These are phyloP conservation scores for Busseola fusca DNA, from an alignment of 2,888 invertebrate genomes.

Conservation along the genomic window DNA sequence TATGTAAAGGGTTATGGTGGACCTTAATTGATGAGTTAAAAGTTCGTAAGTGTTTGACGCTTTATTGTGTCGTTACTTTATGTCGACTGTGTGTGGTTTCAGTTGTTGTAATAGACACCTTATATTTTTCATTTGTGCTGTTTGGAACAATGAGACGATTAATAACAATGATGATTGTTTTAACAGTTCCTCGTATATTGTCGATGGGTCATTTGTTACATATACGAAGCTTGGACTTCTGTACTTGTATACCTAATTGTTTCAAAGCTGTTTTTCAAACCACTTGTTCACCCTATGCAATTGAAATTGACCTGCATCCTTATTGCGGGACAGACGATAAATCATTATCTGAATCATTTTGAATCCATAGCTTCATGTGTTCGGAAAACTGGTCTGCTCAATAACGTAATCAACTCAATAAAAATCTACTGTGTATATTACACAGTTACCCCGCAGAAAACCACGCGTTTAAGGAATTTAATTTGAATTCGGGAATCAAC, in stretches of 20 bases:
- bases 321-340: no score
- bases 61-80: constrained; percentile 21
- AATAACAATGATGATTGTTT: constrained; percentile 11
- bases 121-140: not conserved
- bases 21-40: constrained; percentile 49
- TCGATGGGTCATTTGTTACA: not conserved
- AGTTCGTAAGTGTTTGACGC: constrained; percentile 10
- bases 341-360: no score
- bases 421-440: no score
- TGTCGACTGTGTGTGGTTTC: constrained; percentile 26
- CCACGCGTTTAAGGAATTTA: not conserved
- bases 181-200: not conserved
- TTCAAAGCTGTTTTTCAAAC: not conserved
- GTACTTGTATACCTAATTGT: not conserved
- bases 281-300: no score
- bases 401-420: no score
- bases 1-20: constrained; percentile 49
- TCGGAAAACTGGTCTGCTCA: no score
- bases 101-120: not conserved
- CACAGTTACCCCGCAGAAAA: no score
- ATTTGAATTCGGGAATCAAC: not conserved
- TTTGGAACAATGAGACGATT: not conserved
- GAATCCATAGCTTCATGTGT: no score
- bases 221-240: not conserved
- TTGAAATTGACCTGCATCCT: no score